Evolutionary conservation across 2,797 vertebrate species (phyloP).

Genomic region (Urosaurus nigricauda): DNA sequence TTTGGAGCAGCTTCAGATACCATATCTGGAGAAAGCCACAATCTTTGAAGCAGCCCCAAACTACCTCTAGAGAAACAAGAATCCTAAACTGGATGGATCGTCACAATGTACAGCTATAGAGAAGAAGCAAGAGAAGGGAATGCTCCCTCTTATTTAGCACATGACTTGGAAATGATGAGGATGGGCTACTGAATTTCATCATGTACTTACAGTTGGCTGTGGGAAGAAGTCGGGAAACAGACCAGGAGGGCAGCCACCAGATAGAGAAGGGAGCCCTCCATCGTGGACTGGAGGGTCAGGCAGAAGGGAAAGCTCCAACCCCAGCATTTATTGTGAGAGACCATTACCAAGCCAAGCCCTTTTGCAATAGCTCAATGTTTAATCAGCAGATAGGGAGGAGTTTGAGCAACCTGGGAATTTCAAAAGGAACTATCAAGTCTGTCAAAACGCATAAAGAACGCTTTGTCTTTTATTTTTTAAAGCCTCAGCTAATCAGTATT

Average conservation of each 20-base stretch:
- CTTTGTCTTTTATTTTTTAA: slow-evolving; percentile 3
- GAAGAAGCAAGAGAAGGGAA: neutral
- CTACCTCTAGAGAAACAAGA: neutral
- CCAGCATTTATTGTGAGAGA: neutral
- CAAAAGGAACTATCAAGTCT: neutral
- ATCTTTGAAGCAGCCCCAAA: neutral
- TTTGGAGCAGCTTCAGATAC: neutral
- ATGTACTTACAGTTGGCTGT: slow-evolving; percentile 34
- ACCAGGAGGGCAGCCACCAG: slow-evolving; percentile 17
- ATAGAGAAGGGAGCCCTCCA: neutral
- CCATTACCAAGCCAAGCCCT: neutral
- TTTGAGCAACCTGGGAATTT: slow-evolving; percentile 22
- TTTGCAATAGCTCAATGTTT: slow-evolving; percentile 16
- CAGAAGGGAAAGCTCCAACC: neutral
- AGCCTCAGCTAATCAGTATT: neutral
- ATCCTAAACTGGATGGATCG: neutral
- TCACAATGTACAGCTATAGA: neutral
- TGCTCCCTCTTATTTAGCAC: neutral
- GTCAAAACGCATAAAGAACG: neutral
- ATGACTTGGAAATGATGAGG: no score
- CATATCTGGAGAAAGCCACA: neutral
- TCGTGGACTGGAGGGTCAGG: slow-evolving; percentile 1
- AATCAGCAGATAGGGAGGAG: slow-evolving; percentile 8
- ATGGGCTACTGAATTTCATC: no score
- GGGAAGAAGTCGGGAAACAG: neutral